Evolutionary conservation across 2,888 invertebrate genomes (phyloP).

Genomic region (Sepiola atlantica): DNA sequence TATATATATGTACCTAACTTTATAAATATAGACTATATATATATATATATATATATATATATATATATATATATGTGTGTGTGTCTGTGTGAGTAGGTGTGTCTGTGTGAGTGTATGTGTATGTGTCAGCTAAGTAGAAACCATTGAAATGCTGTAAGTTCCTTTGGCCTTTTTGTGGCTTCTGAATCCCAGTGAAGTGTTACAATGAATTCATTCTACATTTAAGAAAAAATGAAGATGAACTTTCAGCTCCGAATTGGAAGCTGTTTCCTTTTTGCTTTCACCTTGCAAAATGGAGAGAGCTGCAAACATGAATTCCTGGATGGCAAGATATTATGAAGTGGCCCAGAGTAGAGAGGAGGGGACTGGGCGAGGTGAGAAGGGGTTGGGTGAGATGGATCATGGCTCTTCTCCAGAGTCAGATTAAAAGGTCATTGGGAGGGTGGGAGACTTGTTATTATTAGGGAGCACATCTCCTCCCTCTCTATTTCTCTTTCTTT

Average conservation of each 20-base stretch:
- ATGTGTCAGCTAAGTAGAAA: background rate
- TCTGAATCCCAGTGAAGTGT: background rate
- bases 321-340: background rate
- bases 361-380: too few relatives aligned
- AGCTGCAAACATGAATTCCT: background rate
- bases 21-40: too few relatives aligned
- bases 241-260: conserved; percentile 1
- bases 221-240: background rate
- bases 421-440: background rate
- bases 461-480: too few relatives aligned
- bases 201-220: conserved; percentile 19
- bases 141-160: background rate
- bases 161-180: background rate
- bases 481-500: too few relatives aligned
- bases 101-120: background rate
- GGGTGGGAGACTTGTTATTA: background rate
- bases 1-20: too few relatives aligned
- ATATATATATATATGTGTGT: background rate
- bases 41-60: too few relatives aligned
- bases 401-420: too few relatives aligned
- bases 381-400: too few relatives aligned
- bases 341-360: too few relatives aligned
- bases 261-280: background rate
- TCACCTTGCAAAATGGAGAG: conserved; percentile 3
- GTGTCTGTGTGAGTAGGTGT: background rate